These are phyloP conservation scores for Rutilus rutilus DNA, from an alignment of 2,113 vertebrate genomes.

Conservation along the genomic window DNA sequence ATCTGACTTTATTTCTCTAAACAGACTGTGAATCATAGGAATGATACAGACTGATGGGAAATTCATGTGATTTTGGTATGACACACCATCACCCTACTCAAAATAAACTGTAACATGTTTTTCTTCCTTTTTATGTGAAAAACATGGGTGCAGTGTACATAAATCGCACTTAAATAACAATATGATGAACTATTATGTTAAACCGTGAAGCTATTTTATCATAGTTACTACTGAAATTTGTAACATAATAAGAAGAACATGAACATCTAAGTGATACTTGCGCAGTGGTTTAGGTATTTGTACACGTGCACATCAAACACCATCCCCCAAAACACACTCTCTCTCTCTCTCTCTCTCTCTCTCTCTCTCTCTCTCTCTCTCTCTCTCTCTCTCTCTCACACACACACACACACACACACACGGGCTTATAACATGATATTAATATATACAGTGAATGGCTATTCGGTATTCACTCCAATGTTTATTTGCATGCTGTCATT, in stretches of 20 bases:
- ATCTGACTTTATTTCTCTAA: neutral
- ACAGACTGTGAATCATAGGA: conserved; percentile 26
- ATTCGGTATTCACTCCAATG: neutral
- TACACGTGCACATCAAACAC: neutral
- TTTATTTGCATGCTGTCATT: neutral
- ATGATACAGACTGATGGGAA: neutral
- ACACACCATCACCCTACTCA: neutral
- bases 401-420: conserved; percentile 1
- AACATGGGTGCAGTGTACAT: neutral
- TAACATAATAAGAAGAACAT: neutral
- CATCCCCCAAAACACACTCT: neutral
- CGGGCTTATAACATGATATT: neutral
- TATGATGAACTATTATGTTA: neutral
- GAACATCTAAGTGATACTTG: neutral
- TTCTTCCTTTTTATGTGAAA: neutral
- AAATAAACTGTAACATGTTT: neutral
- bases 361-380: neutral
- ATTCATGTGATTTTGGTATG: conserved; percentile 27
- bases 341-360: neutral
- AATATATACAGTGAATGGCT: too few species aligned
- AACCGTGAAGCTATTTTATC: neutral
- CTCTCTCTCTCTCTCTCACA: neutral
- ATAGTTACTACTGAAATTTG: neutral
- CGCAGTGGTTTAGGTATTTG: neutral
- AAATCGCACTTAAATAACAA: neutral